phyloP scores from a whole-genome alignment of 2,797 vertebrate species.

The Staurois parvus region DNA sequence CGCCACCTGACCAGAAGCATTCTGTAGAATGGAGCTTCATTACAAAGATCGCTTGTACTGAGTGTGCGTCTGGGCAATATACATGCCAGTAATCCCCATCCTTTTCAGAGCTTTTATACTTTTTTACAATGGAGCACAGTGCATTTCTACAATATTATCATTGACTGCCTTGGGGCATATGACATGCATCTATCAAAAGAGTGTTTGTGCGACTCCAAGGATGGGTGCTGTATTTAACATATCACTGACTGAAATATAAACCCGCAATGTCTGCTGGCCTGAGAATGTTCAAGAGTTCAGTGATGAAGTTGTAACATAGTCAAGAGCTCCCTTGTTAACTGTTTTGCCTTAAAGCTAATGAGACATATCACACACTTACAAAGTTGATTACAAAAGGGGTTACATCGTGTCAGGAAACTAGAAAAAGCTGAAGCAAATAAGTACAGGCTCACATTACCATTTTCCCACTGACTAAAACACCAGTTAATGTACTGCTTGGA shows the following conservation, averaged over 20 bases:
- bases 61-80: conserved; percentile 57
- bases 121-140: conserved; percentile 62
- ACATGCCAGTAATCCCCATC: conserved; percentile 62
- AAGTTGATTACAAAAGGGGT: conserved; percentile 45
- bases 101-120: conserved; percentile 63
- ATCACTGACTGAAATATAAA: conserved; percentile 63
- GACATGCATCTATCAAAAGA: conserved; percentile 63
- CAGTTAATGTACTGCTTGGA: not conserved
- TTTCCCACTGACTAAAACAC: not conserved
- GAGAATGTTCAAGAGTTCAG: conserved; percentile 57
- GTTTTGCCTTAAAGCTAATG: conserved; percentile 59
- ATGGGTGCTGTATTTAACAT: conserved; percentile 62
- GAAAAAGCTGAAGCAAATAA: conserved; percentile 21
- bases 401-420: conserved; percentile 25
- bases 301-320: conserved; percentile 44
- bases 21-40: conserved; percentile 56
- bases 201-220: conserved; percentile 60
- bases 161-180: conserved; percentile 63
- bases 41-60: conserved; percentile 61
- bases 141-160: conserved; percentile 64
- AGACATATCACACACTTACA: conserved; percentile 42
- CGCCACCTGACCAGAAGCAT: conserved; percentile 61
- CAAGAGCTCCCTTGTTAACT: conserved; percentile 57
- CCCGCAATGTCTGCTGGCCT: conserved; percentile 61
- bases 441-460: not conserved